These are phyloP conservation scores for Pterocles burchelli DNA, from an alignment of 2,113 vertebrate species.

Conservation along the genomic window DNA sequence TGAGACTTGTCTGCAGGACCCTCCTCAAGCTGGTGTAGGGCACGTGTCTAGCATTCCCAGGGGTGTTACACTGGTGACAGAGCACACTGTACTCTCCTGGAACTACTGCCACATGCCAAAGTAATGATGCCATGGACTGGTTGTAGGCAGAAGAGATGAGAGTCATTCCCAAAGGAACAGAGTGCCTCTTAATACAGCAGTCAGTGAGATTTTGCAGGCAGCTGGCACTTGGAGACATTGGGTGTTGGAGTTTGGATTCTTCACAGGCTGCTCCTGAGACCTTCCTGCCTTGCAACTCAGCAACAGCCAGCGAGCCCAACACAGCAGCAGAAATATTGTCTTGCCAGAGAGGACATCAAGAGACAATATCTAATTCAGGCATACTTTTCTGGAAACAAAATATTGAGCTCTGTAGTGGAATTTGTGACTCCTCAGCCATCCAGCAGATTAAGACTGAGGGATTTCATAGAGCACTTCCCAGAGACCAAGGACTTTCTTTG, in stretches of 20 bases:
- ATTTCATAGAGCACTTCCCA: background rate
- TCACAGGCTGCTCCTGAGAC: background rate
- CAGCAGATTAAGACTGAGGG: background rate
- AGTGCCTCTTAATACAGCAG: background rate
- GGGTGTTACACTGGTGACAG: background rate
- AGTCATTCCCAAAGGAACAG: background rate
- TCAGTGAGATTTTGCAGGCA: background rate
- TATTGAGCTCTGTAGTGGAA: background rate
- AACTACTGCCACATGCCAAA: rapidly evolving
- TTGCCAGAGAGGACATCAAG: background rate
- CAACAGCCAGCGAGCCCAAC: background rate
- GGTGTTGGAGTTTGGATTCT: background rate
- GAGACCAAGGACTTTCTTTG: background rate
- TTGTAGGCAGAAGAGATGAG: background rate
- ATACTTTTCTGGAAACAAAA: background rate
- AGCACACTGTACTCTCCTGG: background rate
- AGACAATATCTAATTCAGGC: background rate
- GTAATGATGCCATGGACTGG: rapidly evolving
- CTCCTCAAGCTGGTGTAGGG: background rate
- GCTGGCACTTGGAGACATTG: background rate
- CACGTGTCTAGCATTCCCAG: background rate
- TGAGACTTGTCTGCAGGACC: background rate
- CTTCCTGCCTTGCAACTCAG: background rate
- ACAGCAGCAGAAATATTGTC: background rate
- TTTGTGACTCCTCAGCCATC: background rate